A percentile compares a stretch with the other conserved stretches of the same genome.
These are phyloP conservation scores for Ectropis crepuscularia DNA, from an alignment of 2,888 invertebrate genomes.

Conservation along the genomic window DNA sequence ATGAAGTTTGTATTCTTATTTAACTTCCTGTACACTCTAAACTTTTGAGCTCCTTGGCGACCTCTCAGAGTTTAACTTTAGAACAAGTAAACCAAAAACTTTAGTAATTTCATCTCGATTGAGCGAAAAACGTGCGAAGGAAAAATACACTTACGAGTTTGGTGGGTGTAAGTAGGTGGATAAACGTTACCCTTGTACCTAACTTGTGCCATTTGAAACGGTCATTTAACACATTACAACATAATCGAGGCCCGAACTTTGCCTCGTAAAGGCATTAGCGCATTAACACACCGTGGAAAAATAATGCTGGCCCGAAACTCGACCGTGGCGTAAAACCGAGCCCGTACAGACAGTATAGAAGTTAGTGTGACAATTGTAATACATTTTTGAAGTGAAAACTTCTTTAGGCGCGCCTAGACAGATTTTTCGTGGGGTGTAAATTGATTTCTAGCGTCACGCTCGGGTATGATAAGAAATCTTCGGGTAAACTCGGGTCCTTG, in stretches of 20 bases:
- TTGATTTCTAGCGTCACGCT: too few species aligned
- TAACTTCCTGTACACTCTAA: conserved; percentile 19
- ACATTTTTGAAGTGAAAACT: too few species aligned
- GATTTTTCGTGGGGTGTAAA: too few species aligned
- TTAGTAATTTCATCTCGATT: conserved; percentile 23
- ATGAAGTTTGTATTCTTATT: conserved; percentile 20
- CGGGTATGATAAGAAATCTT: too few species aligned
- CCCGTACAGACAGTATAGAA: conserved; percentile 12
- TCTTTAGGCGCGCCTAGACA: too few species aligned
- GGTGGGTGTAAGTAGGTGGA: conserved; percentile 18
- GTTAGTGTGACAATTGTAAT: not conserved
- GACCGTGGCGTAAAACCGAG: conserved; percentile 10
- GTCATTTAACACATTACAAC: conserved; percentile 39
- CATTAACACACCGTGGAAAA: conserved; percentile 47
- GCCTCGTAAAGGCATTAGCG: conserved; percentile 42
- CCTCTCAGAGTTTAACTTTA: conserved; percentile 17
- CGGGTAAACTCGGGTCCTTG: too few species aligned
- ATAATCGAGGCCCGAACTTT: conserved; percentile 35
- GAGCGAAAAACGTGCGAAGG: conserved; percentile 17
- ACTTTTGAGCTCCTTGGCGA: conserved; percentile 19
- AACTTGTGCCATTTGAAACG: conserved; percentile 36
- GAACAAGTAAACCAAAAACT: conserved; percentile 21
- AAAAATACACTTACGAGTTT: conserved; percentile 18
- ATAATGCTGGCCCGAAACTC: conserved; percentile 37
- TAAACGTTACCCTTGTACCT: conserved; percentile 30